Evolutionary conservation across 1,140 invertebrate genomes (phyloP).

Genomic region (Nebria ingens): DNA sequence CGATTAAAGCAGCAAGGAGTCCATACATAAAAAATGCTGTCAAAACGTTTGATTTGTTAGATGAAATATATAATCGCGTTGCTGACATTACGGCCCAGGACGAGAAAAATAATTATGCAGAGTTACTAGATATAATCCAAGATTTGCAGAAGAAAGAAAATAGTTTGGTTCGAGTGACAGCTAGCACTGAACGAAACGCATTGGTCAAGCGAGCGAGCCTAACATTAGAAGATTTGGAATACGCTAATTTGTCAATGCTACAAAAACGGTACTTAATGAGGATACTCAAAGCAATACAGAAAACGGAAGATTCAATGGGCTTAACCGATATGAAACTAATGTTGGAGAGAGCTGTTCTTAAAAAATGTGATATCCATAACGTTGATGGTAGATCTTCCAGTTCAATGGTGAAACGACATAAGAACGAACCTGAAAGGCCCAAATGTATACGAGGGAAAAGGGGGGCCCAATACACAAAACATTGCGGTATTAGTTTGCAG

Average conservation of each 20-base stretch:
- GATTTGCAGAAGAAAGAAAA: conserved; percentile 9
- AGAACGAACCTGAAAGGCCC: no score
- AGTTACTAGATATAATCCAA: conserved; percentile 15
- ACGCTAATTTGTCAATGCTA: neutral
- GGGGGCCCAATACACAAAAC: conserved; percentile 52
- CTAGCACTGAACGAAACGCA: neutral
- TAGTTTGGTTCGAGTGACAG: neutral
- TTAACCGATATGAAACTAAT: conserved; percentile 11
- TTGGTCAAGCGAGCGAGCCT: neutral
- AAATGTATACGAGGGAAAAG: conserved; percentile 54
- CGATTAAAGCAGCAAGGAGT: conserved; percentile 12
- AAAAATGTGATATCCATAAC: no score
- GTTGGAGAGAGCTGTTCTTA: conserved; percentile 14
- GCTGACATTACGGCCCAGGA: conserved; percentile 14
- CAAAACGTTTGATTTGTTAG: conserved; percentile 1
- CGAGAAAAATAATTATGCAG: conserved; percentile 15
- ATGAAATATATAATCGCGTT: conserved; percentile 17
- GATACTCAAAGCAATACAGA: neutral
- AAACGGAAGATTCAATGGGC: conserved; percentile 10
- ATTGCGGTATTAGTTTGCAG: conserved; percentile 69
- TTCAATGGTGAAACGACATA: no score
- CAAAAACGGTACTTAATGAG: neutral
- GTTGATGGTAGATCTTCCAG: no score
- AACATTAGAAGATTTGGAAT: neutral
- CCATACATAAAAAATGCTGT: neutral